Evolutionary conservation across 2,113 vertebrate genomes (phyloP), one percentile per base, ranked within the genome.

Genomic region (Dicaeum eximium): DNA sequence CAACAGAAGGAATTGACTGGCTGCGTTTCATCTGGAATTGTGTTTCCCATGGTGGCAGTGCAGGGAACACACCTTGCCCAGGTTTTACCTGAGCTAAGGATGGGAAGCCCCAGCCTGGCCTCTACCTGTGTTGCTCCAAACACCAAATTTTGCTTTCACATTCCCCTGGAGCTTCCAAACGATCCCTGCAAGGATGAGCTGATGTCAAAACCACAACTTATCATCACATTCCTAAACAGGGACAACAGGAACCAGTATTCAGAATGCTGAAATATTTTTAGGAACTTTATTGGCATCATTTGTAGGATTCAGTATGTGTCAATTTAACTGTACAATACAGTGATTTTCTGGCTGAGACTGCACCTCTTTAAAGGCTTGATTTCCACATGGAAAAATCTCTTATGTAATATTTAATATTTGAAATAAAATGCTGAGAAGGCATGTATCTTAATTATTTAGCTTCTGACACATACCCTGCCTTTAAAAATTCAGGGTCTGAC

Each of bases 361-460:
- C 80, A 73, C 33, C 15, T 35, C 60, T 91, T 94, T 91, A 84
- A 93, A 92, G 62, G 65, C 33, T 95, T 93, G 88, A 70, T 66
- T 96, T 93, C 88, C 85, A 91, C 25, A 11, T 74, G 73, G 85
- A 54, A 56, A 95, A 74, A 70, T 96, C 58, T 93, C 90, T 95
- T 96, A 97, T 96, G 90, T 89, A 96, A 96, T 92, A 96, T 94
- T 96, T 77, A 97, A 97, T 96, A 95, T 97, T 88, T 91, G 92
- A 96, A 96, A 96, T 95, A 97, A 97, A 96, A 97, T 88, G 95
- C 96, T 96, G 94, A 97, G 93, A 44, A 91, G 81, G 96, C 96
- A 95, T 6, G 45, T 91, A 92, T 61, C 92, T 97, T 96, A 97
- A 97, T 97, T 97, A 97, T 97, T 97, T 97, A 97, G 88, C 21